Evolutionary conservation across 2,888 invertebrate genomes (phyloP), one percentile per base, ranked within the genome.

Genomic region (Hylaea fasciaria): DNA sequence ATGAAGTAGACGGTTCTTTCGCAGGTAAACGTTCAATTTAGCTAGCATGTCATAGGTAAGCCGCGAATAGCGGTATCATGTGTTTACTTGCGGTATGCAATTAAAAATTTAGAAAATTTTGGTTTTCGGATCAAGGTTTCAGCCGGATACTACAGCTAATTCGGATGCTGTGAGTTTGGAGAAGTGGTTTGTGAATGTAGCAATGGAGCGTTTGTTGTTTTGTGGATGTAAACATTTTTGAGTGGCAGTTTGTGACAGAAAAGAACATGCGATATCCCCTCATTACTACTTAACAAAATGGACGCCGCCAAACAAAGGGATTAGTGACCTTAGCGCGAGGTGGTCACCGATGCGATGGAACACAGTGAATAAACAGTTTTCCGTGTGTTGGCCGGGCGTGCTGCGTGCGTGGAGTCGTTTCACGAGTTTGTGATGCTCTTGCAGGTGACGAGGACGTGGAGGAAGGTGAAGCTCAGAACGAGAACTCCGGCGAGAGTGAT

Each of bases 1-100:
- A 97, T 83, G 97, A 97, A 92, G 95, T 96, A 86, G 97, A 97
- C 81, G 97, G 96, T 86, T 95, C 95, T 86, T 96, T 95, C 85
- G 96, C 96, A 94, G 97, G 97, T 97, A 94, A 96, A 95, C 91
- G 81, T 78, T 82, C 74, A 83, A 84, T 89, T 89, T 87, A 81
- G 82, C 86, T 90, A 92, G 91, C 87, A 90, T 92, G 91, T 92
- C 91, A 91, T 92, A 92, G 92, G 89, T 89, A 92, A 93, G 89
- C 91, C 91, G 91, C 90, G 92, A 89, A 91, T 92, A 93, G 92
- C 92, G 92, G 92, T 92, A 92, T 92, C 92, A 91, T 92, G 92
- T 93, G 93, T 93, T 93, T 93, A 93, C 93, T 89, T 93, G 92
- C 91, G 92, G 92, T 87, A 77, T 83, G 91, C 91, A 93, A 92